A percentile compares a stretch with the other conserved stretches of the same genome.
These are phyloP conservation scores for Caiman crocodilus DNA, from an alignment of 2,797 vertebrate genomes.

Conservation along the genomic window DNA sequence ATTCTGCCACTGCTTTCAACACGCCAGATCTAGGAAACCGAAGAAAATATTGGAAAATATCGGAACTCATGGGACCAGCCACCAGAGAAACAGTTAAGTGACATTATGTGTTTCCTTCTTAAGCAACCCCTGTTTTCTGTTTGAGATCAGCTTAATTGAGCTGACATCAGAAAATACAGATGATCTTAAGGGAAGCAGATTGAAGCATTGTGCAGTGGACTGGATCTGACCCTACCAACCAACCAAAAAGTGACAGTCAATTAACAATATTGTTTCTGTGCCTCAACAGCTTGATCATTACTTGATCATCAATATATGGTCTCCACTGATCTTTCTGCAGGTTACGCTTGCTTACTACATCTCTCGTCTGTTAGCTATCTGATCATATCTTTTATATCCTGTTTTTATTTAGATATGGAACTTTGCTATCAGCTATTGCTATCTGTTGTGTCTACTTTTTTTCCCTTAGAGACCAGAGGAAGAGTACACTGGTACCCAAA, in stretches of 20 bases:
- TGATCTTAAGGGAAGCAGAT: neutral
- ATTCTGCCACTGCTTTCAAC: slow-evolving; percentile 88
- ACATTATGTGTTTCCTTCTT: neutral
- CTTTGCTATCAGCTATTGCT: too few relatives aligned
- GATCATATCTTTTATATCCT: too few relatives aligned
- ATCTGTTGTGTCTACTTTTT: too few relatives aligned
- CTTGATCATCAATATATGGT: too few relatives aligned
- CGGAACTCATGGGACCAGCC: neutral
- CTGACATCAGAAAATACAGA: neutral
- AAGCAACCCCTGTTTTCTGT: neutral
- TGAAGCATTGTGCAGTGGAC: neutral
- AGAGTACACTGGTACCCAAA: too few relatives aligned
- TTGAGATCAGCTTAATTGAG: neutral
- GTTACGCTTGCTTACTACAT: too few relatives aligned
- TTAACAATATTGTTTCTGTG: neutral
- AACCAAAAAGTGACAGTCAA: neutral
- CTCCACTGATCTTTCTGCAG: too few relatives aligned
- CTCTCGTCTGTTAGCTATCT: too few relatives aligned
- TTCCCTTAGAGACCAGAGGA: too few relatives aligned
- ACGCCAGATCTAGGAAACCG: slow-evolving; percentile 88
- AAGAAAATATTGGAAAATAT: neutral
- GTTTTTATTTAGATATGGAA: too few relatives aligned
- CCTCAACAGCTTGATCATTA: neutral
- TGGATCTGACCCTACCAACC: neutral
- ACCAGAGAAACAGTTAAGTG: neutral